Evolutionary conservation across 2,888 invertebrate genomes (phyloP).

Genomic region (Cryptocheilus praepositus): DNA sequence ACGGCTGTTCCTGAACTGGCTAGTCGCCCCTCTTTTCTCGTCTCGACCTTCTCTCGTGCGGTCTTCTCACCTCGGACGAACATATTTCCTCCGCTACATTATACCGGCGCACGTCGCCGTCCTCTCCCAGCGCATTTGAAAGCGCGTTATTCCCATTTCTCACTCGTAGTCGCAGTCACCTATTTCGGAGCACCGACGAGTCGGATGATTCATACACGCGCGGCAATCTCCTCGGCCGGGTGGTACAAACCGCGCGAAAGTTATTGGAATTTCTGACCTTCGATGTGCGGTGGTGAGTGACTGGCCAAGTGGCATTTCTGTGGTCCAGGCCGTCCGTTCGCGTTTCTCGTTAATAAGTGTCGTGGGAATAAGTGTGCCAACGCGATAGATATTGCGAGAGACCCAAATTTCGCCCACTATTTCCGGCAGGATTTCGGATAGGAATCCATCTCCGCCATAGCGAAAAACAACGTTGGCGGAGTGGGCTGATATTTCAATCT

Average conservation of each 20-base stretch:
- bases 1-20: constrained; percentile 45
- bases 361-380: no score
- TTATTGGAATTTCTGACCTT: constrained; percentile 11
- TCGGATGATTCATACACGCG: constrained; percentile 50
- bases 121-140: constrained; percentile 10
- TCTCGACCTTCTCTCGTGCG: constrained; percentile 2
- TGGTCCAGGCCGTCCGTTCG: no score
- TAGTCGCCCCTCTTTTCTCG: constrained; percentile 19
- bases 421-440: no score
- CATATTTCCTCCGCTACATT: constrained; percentile 29
- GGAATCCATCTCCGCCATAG: no score
- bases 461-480: no score
- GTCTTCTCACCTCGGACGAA: constrained; percentile 8
- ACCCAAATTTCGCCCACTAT: no score
- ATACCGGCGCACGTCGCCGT: constrained; percentile 18
- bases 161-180: background rate
- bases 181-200: constrained; percentile 23
- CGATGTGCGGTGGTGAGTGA: background rate
- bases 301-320: background rate
- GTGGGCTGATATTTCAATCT: no score
- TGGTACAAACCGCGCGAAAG: constrained; percentile 33
- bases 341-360: no score
- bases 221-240: constrained; percentile 24
- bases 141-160: constrained; percentile 7
- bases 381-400: no score